Evolutionary conservation across 2,888 invertebrate genomes (phyloP).

Genomic region (Melinaea menophilus): DNA sequence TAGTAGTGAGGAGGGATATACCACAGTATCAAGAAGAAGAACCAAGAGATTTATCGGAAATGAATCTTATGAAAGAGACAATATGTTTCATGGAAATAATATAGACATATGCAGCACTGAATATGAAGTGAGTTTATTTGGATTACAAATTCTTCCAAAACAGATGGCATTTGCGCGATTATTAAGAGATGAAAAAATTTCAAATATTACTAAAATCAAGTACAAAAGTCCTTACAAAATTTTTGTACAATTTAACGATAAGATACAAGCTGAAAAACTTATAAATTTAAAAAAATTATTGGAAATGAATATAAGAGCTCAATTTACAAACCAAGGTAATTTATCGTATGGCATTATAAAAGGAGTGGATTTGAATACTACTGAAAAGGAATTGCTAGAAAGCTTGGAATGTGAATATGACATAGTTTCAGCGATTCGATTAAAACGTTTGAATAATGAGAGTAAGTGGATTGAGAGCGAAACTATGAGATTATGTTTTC

Average conservation of each 20-base stretch:
- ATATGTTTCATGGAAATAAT: no score
- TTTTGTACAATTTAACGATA: constrained; percentile 22
- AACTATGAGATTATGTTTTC: no score
- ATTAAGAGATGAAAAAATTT: constrained; percentile 27
- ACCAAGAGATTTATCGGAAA: no score
- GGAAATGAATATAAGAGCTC: constrained; percentile 20
- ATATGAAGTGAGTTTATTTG: no score
- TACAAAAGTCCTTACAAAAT: constrained; percentile 28
- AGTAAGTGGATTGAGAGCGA: no score
- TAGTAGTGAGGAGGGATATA: no score
- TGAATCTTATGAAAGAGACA: no score
- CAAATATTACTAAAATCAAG: constrained; percentile 26
- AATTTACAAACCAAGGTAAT: constrained; percentile 16
- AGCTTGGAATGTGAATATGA: constrained; percentile 16
- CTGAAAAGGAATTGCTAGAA: constrained; percentile 21
- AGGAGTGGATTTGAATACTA: constrained; percentile 26
- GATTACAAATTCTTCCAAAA: constrained; percentile 23
- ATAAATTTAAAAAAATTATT: constrained; percentile 23
- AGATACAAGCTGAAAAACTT: constrained; percentile 23
- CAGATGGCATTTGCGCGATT: constrained; percentile 32
- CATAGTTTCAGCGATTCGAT: constrained; percentile 23
- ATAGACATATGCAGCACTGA: no score
- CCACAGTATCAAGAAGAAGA: no score
- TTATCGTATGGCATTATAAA: constrained; percentile 28
- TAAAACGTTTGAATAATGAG: constrained; percentile 7